Conservation (phyloP, 1,140 invertebrate species). For the Euwallacea fornicatus region DNA sequence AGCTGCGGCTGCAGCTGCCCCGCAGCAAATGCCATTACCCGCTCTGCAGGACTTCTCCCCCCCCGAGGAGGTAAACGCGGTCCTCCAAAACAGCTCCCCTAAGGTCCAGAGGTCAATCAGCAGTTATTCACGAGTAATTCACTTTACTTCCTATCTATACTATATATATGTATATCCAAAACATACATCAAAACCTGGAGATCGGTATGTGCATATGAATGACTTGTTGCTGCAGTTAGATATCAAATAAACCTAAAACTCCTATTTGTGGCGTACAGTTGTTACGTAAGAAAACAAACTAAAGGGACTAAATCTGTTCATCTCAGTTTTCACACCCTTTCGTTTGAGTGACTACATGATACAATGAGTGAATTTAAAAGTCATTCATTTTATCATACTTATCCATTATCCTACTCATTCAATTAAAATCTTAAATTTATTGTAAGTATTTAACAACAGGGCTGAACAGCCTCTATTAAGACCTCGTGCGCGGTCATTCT, state of each 20-base stretch:
- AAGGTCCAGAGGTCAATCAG: slow-evolving; percentile 25
- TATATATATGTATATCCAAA: slow-evolving; percentile 49
- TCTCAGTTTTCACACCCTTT: slow-evolving; percentile 84
- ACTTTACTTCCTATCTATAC: not conserved
- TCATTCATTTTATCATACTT: no score
- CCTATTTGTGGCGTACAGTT: slow-evolving; percentile 78
- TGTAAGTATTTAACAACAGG: not conserved
- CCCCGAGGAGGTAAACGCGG: slow-evolving; percentile 26
- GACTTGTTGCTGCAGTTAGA: slow-evolving; percentile 80
- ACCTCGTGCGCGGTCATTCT: not conserved
- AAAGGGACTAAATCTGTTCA: slow-evolving; percentile 89
- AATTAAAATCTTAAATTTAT: slow-evolving; percentile 25
- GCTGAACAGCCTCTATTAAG: not conserved
- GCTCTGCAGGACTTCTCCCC: slow-evolving; percentile 12
- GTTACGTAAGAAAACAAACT: slow-evolving; percentile 81
- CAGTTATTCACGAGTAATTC: slow-evolving; percentile 4
- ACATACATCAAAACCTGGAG: slow-evolving; percentile 61
- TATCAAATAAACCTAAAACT: slow-evolving; percentile 85
- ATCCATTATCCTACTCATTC: no score
- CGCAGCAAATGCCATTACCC: slow-evolving; percentile 10
- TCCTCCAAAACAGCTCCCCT: slow-evolving; percentile 1
- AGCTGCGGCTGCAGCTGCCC: not conserved
- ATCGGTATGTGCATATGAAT: slow-evolving; percentile 79
- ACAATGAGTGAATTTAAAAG: no score
- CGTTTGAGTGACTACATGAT: slow-evolving; percentile 70